A percentile compares a stretch with the other conserved stretches of the same genome.
Conservation (phyloP, 2,888 invertebrate species). For the Argyresthia goedartella region DNA sequence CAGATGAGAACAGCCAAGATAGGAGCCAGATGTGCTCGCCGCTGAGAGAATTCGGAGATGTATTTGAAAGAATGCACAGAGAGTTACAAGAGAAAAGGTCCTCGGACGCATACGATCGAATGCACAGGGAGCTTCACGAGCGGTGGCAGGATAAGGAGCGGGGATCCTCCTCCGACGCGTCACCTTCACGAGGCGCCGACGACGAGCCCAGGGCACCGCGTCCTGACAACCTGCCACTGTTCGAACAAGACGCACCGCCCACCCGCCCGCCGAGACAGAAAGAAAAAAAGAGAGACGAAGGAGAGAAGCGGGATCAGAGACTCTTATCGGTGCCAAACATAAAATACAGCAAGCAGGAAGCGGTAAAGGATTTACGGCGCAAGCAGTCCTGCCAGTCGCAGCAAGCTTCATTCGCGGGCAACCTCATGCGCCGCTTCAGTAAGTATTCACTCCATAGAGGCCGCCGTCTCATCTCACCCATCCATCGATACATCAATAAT, state of each 20-base stretch:
- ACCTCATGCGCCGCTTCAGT: slow-evolving; percentile 89
- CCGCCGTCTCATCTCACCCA: slow-evolving; percentile 6
- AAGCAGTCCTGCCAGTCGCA: slow-evolving; percentile 56
- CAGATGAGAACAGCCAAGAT: slow-evolving; percentile 20
- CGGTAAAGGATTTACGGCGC: slow-evolving; percentile 68
- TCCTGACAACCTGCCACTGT: slow-evolving; percentile 76
- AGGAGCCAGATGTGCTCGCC: slow-evolving; percentile 31
- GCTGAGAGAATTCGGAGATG: slow-evolving; percentile 46
- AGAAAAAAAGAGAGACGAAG: slow-evolving; percentile 38
- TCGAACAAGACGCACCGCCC: slow-evolving; percentile 59
- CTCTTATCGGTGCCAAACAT: slow-evolving; percentile 84
- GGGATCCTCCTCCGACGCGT: slow-evolving; percentile 20
- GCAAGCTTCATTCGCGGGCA: slow-evolving; percentile 76
- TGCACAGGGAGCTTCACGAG: slow-evolving; percentile 36
- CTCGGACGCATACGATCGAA: slow-evolving; percentile 28
- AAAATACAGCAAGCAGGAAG: slow-evolving; percentile 69
- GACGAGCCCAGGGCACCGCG: slow-evolving; percentile 34
- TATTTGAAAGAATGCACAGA: slow-evolving; percentile 51
- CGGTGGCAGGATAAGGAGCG: slow-evolving; percentile 49
- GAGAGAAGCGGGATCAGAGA: slow-evolving; percentile 70
- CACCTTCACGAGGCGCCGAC: slow-evolving; percentile 26
- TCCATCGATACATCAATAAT: slow-evolving; percentile 11
- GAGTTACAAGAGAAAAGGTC: slow-evolving; percentile 44
- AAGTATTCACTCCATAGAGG: slow-evolving; percentile 79
- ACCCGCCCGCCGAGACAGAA: slow-evolving; percentile 57